Evolutionary conservation across 2,888 invertebrate species (phyloP).

Genomic region (Cepaea hortensis): DNA sequence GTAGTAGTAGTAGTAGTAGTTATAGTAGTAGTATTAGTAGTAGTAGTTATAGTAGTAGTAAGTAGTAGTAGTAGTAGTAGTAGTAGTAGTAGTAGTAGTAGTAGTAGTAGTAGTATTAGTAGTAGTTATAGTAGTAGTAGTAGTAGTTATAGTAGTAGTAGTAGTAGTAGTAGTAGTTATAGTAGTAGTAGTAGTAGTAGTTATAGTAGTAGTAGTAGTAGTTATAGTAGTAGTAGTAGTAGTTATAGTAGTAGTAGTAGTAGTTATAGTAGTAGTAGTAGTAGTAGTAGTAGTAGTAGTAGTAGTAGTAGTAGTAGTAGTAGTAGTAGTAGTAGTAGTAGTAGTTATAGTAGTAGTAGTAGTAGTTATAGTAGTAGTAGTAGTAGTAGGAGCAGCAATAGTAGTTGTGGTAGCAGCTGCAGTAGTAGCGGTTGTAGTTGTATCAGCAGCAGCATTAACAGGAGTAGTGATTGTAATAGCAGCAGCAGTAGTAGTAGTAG

Average conservation of each 20-base stretch:
- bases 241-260: conserved; percentile 19
- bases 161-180: neutral
- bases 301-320: neutral
- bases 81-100: conserved; percentile 30
- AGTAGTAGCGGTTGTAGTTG: conserved; percentile 8
- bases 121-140: neutral
- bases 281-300: conserved; percentile 26
- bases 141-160: neutral
- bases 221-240: conserved; percentile 23
- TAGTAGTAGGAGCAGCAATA: conserved; percentile 26
- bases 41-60: neutral
- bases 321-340: neutral
- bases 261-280: neutral
- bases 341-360: neutral
- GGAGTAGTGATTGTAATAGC: neutral
- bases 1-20: neutral
- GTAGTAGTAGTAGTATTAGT: conserved; percentile 5
- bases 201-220: conserved; percentile 15
- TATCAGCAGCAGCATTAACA: neutral
- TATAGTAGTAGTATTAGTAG: neutral
- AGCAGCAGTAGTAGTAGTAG: conserved; percentile 20
- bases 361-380: neutral
- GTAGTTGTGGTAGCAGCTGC: conserved; percentile 6
- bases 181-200: neutral
- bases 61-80: neutral